These are phyloP conservation scores for Ellobius talpinus DNA, from an alignment of 2,113 vertebrate species.

Conservation along the genomic window DNA sequence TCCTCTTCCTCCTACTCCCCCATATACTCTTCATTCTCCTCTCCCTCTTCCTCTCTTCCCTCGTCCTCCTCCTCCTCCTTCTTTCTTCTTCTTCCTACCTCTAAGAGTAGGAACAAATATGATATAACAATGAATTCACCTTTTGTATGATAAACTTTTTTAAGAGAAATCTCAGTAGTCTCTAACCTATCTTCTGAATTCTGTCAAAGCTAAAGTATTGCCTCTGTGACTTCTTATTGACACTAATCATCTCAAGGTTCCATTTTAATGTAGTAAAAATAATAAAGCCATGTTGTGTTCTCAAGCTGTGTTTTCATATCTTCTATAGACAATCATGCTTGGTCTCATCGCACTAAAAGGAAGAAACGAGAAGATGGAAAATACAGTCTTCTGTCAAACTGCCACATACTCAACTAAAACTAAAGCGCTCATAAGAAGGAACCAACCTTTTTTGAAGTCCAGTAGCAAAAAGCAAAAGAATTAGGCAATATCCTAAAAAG, in stretches of 20 bases:
- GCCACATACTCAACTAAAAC: not conserved
- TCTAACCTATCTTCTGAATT: not conserved
- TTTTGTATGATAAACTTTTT: not conserved
- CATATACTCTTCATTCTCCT: not conserved
- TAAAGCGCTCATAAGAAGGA: not conserved
- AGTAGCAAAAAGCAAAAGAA: not conserved
- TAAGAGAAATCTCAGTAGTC: not conserved
- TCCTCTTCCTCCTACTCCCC: not conserved
- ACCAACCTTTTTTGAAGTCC: not conserved
- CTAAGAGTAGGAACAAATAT: not conserved
- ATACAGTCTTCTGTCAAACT: not conserved
- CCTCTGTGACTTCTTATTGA: not conserved
- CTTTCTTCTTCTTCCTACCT: not conserved
- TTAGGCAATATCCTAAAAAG: not conserved
- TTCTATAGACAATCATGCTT: not conserved
- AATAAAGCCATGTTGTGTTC: not conserved
- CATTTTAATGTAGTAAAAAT: not conserved
- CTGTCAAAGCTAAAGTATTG: not conserved
- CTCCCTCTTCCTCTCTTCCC: not conserved
- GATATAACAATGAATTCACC: not conserved
- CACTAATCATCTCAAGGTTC: not conserved
- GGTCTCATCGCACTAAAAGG: not conserved
- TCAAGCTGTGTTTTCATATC: not conserved
- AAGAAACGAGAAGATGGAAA: not conserved
- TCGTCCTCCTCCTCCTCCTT: not conserved